Evolutionary conservation across 2,888 invertebrate species (phyloP).

Genomic region (Rhamphomyia laevipes): DNA sequence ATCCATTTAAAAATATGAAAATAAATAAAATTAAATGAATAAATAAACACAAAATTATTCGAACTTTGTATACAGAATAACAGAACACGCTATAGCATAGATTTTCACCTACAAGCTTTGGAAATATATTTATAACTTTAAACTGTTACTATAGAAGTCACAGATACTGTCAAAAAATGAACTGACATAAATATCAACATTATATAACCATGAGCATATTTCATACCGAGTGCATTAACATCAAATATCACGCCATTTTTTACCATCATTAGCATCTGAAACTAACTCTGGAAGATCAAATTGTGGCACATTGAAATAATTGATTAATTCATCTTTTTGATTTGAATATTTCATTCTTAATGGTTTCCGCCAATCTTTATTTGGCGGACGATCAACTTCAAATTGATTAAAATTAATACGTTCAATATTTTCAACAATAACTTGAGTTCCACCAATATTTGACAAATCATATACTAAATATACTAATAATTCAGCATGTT

Average conservation of each 20-base stretch:
- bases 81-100: too few species aligned
- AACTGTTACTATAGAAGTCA: too few species aligned
- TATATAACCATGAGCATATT: conserved; percentile 52
- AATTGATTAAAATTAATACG: conserved; percentile 43
- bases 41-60: too few species aligned
- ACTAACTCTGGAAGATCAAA: conserved; percentile 60
- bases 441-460: conserved; percentile 66
- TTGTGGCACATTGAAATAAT: conserved; percentile 47
- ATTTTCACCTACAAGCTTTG: too few species aligned
- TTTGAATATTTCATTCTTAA: conserved; percentile 49
- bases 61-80: too few species aligned
- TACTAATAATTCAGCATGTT: conserved; percentile 66
- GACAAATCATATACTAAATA: conserved; percentile 93
- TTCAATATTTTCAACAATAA: conserved; percentile 83
- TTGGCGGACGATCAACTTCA: conserved; percentile 39
- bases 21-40: too few species aligned
- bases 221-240: conserved; percentile 48
- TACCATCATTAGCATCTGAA: conserved; percentile 46
- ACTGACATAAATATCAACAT: too few species aligned
- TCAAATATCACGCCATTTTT: conserved; percentile 33
- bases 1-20: too few species aligned
- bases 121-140: too few species aligned
- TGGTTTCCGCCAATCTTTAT: conserved; percentile 62
- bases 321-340: conserved; percentile 46
- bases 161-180: too few species aligned